phyloP scores from a whole-genome alignment of 1,140 invertebrate species.

The Scaptomyza graminum region DNA sequence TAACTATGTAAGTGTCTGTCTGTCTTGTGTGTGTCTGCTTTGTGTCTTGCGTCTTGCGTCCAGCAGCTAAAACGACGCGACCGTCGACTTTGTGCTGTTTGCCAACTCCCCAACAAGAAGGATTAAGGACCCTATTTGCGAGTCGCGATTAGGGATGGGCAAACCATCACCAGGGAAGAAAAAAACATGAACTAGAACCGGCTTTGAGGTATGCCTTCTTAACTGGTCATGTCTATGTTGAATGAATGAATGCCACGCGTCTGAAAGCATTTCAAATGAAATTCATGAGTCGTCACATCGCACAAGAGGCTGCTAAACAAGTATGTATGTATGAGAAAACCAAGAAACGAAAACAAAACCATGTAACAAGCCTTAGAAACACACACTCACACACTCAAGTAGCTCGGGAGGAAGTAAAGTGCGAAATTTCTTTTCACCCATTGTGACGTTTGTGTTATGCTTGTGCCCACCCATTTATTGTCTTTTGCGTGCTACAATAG shows the following conservation, averaged over 20 bases:
- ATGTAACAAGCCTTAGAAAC: constrained; percentile 51
- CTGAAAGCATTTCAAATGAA: constrained; percentile 70
- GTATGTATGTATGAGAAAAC: constrained; percentile 43
- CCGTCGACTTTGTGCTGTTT: constrained; percentile 35
- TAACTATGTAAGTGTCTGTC: constrained; percentile 27
- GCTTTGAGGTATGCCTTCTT: constrained; percentile 24
- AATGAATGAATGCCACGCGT: constrained; percentile 44
- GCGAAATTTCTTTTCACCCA: constrained; percentile 79
- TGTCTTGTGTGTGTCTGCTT: constrained; percentile 7
- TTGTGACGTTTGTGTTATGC: constrained; percentile 67
- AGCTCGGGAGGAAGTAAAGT: constrained; percentile 68
- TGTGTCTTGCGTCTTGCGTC: constrained; percentile 17
- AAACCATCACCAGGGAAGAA: background rate
- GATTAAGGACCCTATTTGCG: constrained; percentile 62
- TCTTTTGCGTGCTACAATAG: constrained; percentile 16
- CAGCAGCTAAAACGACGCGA: constrained; percentile 9
- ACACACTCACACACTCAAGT: constrained; percentile 43
- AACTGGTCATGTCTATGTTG: constrained; percentile 28
- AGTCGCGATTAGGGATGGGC: constrained; percentile 54
- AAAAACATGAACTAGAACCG: constrained; percentile 9
- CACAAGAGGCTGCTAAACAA: constrained; percentile 70
- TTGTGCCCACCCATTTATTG: constrained; percentile 13
- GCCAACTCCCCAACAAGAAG: constrained; percentile 25
- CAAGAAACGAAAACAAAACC: constrained; percentile 5
- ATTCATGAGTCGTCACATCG: constrained; percentile 61